These are phyloP conservation scores for Gymnocephalus cernua DNA, from an alignment of 2,113 vertebrate species.

Conservation along the genomic window DNA sequence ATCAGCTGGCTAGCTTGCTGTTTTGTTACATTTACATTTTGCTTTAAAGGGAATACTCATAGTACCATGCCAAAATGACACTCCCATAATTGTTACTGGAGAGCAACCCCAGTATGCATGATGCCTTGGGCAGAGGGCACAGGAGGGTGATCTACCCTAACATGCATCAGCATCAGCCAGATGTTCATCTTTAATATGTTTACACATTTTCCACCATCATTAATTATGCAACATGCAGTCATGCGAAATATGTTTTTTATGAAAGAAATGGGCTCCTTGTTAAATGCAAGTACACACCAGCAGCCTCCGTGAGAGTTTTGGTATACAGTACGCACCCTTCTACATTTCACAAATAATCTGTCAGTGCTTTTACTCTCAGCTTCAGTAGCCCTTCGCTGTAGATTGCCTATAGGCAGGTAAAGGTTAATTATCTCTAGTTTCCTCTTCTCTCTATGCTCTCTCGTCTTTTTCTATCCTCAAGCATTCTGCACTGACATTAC, in stretches of 20 bases:
- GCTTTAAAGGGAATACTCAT: neutral
- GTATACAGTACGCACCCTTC: neutral
- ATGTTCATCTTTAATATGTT: slow-evolving; percentile 33
- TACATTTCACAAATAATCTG: slow-evolving; percentile 50
- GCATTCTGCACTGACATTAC: slow-evolving; percentile 65
- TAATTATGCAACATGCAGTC: slow-evolving; percentile 47
- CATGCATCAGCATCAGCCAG: neutral
- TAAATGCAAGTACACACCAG: slow-evolving; percentile 9
- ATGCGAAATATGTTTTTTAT: slow-evolving; percentile 25
- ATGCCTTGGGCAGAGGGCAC: neutral
- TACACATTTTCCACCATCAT: slow-evolving; percentile 26
- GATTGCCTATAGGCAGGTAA: slow-evolving; percentile 70
- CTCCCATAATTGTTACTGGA: slow-evolving; percentile 7
- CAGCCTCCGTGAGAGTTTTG: slow-evolving; percentile 15
- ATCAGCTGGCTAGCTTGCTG: no score
- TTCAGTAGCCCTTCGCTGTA: slow-evolving; percentile 46
- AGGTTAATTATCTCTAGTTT: slow-evolving; percentile 78
- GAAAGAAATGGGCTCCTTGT: slow-evolving; percentile 20
- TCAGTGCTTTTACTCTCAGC: slow-evolving; percentile 31
- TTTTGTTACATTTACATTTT: neutral
- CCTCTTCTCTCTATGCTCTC: slow-evolving; percentile 40
- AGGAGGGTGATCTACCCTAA: slow-evolving; percentile 18
- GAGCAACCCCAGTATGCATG: slow-evolving; percentile 15
- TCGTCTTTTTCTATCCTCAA: slow-evolving; percentile 61
- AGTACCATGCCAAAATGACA: neutral